Evolutionary conservation across 2,888 invertebrate species (phyloP).

Genomic region (Acanthosepion lycidas): DNA sequence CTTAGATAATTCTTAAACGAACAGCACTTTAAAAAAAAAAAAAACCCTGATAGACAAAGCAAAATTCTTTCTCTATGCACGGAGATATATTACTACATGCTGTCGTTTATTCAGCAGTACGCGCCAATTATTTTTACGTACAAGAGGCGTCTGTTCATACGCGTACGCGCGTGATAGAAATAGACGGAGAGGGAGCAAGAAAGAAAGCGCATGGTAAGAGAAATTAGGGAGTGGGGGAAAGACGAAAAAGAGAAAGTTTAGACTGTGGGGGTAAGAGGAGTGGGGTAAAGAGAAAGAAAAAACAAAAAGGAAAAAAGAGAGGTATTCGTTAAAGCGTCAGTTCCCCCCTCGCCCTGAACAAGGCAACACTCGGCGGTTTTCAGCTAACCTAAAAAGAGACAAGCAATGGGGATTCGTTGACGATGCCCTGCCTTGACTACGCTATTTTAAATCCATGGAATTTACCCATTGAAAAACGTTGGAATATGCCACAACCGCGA

Average conservation of each 20-base stretch:
- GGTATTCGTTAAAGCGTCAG: not conserved
- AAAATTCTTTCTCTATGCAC: not conserved
- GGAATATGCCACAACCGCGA: not conserved
- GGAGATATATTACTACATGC: not conserved
- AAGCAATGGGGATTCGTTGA: not conserved
- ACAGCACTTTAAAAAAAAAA: no score
- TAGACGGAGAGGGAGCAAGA: not conserved
- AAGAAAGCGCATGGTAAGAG: not conserved
- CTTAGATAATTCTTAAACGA: no score
- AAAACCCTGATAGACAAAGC: not conserved
- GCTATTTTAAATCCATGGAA: not conserved
- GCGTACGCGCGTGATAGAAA: not conserved
- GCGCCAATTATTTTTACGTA: not conserved
- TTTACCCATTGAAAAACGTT: slow-evolving; percentile 8
- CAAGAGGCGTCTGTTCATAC: not conserved
- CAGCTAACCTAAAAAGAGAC: not conserved
- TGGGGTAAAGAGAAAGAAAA: not conserved
- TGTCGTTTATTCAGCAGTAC: not conserved
- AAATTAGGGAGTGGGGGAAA: not conserved
- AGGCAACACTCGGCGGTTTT: not conserved
- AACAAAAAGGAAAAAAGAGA: not conserved
- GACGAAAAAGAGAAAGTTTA: no score
- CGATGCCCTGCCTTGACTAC: slow-evolving; percentile 33
- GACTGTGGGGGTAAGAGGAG: not conserved
- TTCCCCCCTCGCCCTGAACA: not conserved